These are phyloP conservation scores for Ibycter americanus DNA, from an alignment of 2,797 vertebrate genomes.

Conservation along the genomic window DNA sequence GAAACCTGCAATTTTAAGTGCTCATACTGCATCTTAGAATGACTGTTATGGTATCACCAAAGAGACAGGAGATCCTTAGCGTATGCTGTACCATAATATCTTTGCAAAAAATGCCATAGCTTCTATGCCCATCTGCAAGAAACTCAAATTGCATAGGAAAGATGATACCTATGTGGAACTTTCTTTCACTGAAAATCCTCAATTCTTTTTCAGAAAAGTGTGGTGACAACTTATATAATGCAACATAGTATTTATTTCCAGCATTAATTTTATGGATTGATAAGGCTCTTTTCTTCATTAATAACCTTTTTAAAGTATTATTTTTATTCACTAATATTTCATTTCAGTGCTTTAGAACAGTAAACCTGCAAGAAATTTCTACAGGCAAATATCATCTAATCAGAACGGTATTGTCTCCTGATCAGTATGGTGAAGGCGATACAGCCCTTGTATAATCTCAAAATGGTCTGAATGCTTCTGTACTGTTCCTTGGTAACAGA, in stretches of 20 bases:
- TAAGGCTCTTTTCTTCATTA: neutral
- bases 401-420: neutral
- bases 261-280: neutral
- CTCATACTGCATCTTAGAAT: neutral
- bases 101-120: neutral
- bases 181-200: neutral
- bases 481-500: neutral
- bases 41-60: neutral
- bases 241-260: neutral
- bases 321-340: neutral
- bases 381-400: neutral
- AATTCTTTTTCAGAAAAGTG: neutral
- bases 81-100: neutral
- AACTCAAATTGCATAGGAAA: neutral
- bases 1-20: neutral
- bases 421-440: neutral
- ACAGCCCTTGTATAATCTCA: neutral
- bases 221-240: neutral
- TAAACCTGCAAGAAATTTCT: neutral
- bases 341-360: neutral
- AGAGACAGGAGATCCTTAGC: neutral
- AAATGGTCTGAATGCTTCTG: neutral
- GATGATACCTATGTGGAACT: neutral
- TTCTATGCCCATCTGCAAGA: neutral
- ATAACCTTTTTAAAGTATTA: neutral